phyloP scores from a whole-genome alignment of 2,888 invertebrate genomes.

The Nasonia oneida region DNA sequence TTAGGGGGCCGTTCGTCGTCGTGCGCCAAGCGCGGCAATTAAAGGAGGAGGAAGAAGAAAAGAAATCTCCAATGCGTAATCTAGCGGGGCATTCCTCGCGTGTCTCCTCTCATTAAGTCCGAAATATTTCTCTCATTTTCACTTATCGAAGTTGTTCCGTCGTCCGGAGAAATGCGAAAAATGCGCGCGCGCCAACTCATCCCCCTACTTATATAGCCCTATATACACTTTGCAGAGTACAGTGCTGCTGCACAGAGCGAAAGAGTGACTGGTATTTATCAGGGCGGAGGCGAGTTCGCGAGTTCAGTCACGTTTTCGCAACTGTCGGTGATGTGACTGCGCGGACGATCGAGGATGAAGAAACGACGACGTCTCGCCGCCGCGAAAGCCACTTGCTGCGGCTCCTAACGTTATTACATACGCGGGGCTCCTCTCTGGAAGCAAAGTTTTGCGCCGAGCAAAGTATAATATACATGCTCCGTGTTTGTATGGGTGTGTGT shows the following conservation, averaged over 20 bases:
- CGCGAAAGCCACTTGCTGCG: constrained; percentile 49
- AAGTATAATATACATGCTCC: constrained; percentile 54
- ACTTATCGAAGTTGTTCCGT: constrained; percentile 51
- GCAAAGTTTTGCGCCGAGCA: constrained; percentile 44
- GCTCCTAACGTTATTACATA: constrained; percentile 54
- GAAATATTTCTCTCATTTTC: constrained; percentile 59
- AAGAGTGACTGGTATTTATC: constrained; percentile 34
- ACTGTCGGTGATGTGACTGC: constrained; percentile 60
- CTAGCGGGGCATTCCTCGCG: background rate
- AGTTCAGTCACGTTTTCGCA: constrained; percentile 62
- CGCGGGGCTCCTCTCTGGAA: constrained; percentile 21
- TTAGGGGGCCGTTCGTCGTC: background rate
- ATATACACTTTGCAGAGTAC: too few relatives aligned
- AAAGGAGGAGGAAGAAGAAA: constrained; percentile 27
- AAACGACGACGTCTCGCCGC: constrained; percentile 23
- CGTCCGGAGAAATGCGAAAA: constrained; percentile 43
- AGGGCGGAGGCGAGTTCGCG: constrained; percentile 42
- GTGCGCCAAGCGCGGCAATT: constrained; percentile 21
- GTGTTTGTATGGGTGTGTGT: background rate
- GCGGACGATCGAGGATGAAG: constrained; percentile 58
- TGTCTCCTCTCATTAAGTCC: constrained; percentile 52
- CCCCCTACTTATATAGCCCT: background rate
- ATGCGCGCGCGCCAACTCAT: background rate
- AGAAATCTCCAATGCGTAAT: constrained; percentile 56
- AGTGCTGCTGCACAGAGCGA: background rate